Percentiles rank a stretch among this genome's conserved stretches.
Conservation (phyloP, 2,888 invertebrate genomes). For the Campoplex nolae region DNA sequence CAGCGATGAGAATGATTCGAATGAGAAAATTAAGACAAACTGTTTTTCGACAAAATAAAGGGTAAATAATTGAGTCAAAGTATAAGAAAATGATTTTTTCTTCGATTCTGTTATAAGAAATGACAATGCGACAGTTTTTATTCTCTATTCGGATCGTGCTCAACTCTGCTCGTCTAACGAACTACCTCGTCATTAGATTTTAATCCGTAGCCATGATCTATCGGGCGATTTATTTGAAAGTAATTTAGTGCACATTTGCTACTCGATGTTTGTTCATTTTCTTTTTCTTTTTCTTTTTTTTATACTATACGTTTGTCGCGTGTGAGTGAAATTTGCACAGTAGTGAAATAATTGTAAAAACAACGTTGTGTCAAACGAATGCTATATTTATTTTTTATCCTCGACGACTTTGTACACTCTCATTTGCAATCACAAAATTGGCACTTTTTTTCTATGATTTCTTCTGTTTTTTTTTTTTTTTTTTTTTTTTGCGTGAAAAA, state of each 20-base stretch:
- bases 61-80: background rate
- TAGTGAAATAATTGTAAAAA: slow-evolving; percentile 40
- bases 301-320: slow-evolving; percentile 37
- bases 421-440: background rate
- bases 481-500: slow-evolving; percentile 33
- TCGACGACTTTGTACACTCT: slow-evolving; percentile 7
- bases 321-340: slow-evolving; percentile 53
- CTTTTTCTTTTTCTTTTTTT: slow-evolving; percentile 25
- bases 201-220: slow-evolving; percentile 41
- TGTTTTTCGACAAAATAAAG: slow-evolving; percentile 2
- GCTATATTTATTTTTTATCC: slow-evolving; percentile 9
- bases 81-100: background rate
- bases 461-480: background rate
- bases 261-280: slow-evolving; percentile 54
- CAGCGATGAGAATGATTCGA: slow-evolving; percentile 7
- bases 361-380: slow-evolving; percentile 30
- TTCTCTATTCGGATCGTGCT: slow-evolving; percentile 13
- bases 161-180: slow-evolving; percentile 47
- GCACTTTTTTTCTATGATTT: background rate
- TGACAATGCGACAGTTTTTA: background rate
- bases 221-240: slow-evolving; percentile 35
- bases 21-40: background rate
- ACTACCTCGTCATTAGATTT: slow-evolving; percentile 64
- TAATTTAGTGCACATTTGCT: slow-evolving; percentile 37
- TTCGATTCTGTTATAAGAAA: background rate